Base-by-base conservation (phyloP, 2,888 invertebrate genomes). In the Opisthograptis luteolata region DNA sequence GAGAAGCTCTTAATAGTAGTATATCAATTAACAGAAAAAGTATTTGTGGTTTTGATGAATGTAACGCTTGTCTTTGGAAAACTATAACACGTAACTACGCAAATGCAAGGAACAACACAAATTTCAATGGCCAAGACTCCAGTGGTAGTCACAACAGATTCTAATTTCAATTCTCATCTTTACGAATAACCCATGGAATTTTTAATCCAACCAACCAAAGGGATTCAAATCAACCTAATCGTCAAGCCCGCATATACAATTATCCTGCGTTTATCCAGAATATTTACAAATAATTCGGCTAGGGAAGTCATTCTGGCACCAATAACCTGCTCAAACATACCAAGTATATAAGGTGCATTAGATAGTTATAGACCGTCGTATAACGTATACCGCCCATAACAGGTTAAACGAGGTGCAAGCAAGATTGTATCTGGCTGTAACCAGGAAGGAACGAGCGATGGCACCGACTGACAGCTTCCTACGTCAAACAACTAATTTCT, bases 401-500 rank as follows among this genome's bases (percentile, higher is more conserved):
- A 40, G 28, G 48, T 51, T 32, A 37, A 34, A 48, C 48, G 19
- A 37, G 45, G 19, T 48, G 20, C 40, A 46, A 35, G 34, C 27
- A 36, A 43, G 31, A 55, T 34, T 31, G 22, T 32, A 47, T 37
- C 32, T 45, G 32, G 40, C 27, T 35, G n/a, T 28, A 37, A 53
- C 47, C 53, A 55, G 51, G 55, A 60, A 55, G 45, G 19, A 48
- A 41, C 35, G 39, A 45, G 36, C 47, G 51, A 47, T 49, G 47
- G 49, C 45, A 53, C 34, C 39, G 25, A 17, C 43, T 36, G 43
- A 41, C 55, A 46, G 46, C 53, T 58, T 54, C 55, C 55, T 53
- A 48, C 50, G 34, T 52, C 30, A 36, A 47, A 47, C 46, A 31
- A 53, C 50, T 58, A 58, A 55, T 58, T 49, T 53, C 51, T 49